A percentile compares a stretch with the other conserved stretches of the same genome.
These are phyloP conservation scores for Spea hammondii DNA, from an alignment of 2,797 vertebrate genomes.

Conservation along the genomic window DNA sequence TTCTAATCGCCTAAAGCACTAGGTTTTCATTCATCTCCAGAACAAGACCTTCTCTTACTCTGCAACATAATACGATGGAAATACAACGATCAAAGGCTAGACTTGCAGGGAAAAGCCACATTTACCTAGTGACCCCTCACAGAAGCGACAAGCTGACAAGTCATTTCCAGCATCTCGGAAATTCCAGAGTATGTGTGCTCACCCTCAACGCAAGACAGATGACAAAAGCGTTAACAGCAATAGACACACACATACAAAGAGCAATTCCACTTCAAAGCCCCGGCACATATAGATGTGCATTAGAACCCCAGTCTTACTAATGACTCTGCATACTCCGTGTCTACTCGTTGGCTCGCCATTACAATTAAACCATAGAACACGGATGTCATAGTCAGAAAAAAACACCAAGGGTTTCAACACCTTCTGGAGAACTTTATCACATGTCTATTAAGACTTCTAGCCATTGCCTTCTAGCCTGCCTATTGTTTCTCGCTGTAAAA, in stretches of 20 bases:
- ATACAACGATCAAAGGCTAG: constrained; percentile 6
- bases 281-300: neutral
- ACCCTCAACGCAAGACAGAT: neutral
- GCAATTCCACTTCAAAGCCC: neutral
- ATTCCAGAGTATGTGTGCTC: neutral
- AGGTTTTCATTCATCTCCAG: neutral
- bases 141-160: neutral
- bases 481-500: no score
- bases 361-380: constrained; percentile 2
- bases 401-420: neutral
- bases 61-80: constrained; percentile 5
- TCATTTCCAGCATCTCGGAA: neutral
- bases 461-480: no score
- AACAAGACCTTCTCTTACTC: neutral
- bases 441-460: neutral
- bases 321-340: neutral
- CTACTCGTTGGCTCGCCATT: neutral
- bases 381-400: neutral
- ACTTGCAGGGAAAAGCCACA: neutral
- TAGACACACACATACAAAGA: neutral
- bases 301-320: neutral
- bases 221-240: neutral
- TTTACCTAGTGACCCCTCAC: constrained; percentile 6
- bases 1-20: neutral
- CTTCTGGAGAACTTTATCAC: neutral